Percentiles rank a stretch among this genome's conserved stretches.
Evolutionary conservation across 2,888 invertebrate genomes (phyloP).

Genomic region (Polymixis lichenea): DNA sequence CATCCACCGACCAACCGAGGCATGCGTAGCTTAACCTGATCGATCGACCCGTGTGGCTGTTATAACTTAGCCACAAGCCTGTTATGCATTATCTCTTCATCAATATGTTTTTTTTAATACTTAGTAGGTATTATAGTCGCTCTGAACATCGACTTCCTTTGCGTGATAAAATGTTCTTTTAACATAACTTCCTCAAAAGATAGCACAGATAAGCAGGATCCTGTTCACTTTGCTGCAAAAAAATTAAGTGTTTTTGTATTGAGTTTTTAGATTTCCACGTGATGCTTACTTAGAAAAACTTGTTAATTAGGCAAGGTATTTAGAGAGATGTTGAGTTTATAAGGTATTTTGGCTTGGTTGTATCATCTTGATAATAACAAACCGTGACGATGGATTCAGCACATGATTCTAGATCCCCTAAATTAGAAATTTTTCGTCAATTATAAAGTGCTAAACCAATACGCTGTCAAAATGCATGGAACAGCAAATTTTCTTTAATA

Average conservation of each 20-base stretch:
- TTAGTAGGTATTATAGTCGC: background rate
- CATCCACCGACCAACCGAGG: too few relatives aligned
- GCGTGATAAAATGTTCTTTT: slow-evolving; percentile 53
- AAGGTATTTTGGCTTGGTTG: background rate
- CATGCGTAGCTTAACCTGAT: too few relatives aligned
- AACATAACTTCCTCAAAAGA: slow-evolving; percentile 54
- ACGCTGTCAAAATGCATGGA: too few relatives aligned
- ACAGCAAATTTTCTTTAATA: too few relatives aligned
- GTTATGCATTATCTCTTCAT: background rate
- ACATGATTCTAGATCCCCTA: too few relatives aligned
- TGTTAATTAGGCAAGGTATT: background rate
- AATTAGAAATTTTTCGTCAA: too few relatives aligned
- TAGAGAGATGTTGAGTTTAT: background rate
- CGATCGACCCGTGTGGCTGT: too few relatives aligned
- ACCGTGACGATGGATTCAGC: too few relatives aligned
- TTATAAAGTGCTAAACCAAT: too few relatives aligned
- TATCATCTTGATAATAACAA: background rate
- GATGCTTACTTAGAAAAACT: slow-evolving; percentile 3
- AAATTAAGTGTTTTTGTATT: slow-evolving; percentile 43
- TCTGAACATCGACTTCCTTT: slow-evolving; percentile 42
- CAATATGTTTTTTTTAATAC: background rate
- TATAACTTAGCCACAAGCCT: too few relatives aligned
- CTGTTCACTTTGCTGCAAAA: slow-evolving; percentile 38
- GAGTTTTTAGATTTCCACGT: slow-evolving; percentile 17
- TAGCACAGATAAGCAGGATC: slow-evolving; percentile 41